These are phyloP conservation scores for Drosophila prostipennis DNA, from an alignment of 2,888 invertebrate genomes.

Conservation along the genomic window DNA sequence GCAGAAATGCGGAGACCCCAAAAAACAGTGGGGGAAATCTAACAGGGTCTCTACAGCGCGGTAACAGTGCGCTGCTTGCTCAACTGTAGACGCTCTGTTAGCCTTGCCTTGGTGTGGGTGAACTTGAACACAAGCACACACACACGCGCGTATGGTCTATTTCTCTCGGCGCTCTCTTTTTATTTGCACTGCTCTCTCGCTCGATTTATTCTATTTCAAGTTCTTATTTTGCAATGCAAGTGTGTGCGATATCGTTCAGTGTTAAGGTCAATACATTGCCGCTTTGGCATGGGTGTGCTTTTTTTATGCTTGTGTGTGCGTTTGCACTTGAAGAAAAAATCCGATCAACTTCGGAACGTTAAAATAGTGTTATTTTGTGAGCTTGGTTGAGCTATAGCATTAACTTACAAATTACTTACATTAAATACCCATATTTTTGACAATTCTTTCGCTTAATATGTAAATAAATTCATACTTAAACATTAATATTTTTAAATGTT, in stretches of 20 bases:
- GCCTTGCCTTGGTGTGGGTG: conserved; percentile 70
- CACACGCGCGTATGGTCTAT: conserved; percentile 46
- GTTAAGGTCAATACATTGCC: conserved; percentile 80
- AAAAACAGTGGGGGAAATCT: conserved; percentile 10
- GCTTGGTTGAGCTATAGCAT: too few species aligned
- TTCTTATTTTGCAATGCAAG: conserved; percentile 52
- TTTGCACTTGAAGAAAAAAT: conserved; percentile 12
- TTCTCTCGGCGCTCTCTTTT: conserved; percentile 33
- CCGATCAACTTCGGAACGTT: too few species aligned
- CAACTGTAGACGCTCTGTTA: conserved; percentile 69
- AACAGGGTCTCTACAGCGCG: conserved; percentile 15
- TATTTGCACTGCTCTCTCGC: conserved; percentile 27
- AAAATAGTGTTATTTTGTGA: too few species aligned
- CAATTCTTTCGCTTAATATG: too few species aligned
- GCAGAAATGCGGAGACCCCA: conserved; percentile 45
- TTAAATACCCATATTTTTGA: too few species aligned
- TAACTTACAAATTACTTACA: too few species aligned
- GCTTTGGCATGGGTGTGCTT: conserved; percentile 43
- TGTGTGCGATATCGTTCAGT: conserved; percentile 66
- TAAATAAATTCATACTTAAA: too few species aligned
- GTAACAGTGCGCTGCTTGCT: conserved; percentile 61
- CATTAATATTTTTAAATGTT: too few species aligned
- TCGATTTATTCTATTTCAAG: conserved; percentile 52
- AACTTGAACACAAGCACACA: conserved; percentile 76
- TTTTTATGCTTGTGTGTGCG: conserved; percentile 1